phyloP scores from a whole-genome alignment of 2,797 vertebrate genomes.

The Myiothlypis coronata region DNA sequence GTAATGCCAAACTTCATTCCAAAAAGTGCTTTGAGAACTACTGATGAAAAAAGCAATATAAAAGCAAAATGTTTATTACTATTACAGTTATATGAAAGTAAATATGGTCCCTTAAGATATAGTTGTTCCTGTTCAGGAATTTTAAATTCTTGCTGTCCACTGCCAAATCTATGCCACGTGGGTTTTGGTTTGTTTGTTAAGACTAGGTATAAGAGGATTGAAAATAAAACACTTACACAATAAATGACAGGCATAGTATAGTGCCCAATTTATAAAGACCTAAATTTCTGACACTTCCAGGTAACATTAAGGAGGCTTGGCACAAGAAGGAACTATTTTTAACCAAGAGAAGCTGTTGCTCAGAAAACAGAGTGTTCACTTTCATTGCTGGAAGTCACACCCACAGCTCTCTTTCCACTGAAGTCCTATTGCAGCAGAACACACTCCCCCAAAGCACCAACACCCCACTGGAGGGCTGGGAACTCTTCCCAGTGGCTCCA shows the following conservation, averaged over 20 bases:
- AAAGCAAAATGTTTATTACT: not conserved
- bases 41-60: not conserved
- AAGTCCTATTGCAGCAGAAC: not conserved
- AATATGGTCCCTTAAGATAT: not conserved
- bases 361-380: not conserved
- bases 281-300: not conserved
- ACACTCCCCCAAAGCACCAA: rapidly evolving
- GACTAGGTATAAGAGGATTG: not conserved
- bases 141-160: not conserved
- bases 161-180: not conserved
- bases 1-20: not conserved
- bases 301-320: not conserved
- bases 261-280: not conserved
- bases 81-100: not conserved
- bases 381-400: not conserved
- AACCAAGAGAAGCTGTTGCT: not conserved
- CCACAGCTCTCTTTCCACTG: not conserved
- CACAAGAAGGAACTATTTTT: not conserved
- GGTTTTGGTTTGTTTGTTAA: not conserved
- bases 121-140: not conserved
- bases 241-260: not conserved
- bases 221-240: not conserved
- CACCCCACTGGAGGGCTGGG: not conserved
- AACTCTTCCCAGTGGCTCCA: rapidly evolving
- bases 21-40: not conserved